Conservation (phyloP, 2,113 vertebrate species). For the Labeo rohita region DNA sequence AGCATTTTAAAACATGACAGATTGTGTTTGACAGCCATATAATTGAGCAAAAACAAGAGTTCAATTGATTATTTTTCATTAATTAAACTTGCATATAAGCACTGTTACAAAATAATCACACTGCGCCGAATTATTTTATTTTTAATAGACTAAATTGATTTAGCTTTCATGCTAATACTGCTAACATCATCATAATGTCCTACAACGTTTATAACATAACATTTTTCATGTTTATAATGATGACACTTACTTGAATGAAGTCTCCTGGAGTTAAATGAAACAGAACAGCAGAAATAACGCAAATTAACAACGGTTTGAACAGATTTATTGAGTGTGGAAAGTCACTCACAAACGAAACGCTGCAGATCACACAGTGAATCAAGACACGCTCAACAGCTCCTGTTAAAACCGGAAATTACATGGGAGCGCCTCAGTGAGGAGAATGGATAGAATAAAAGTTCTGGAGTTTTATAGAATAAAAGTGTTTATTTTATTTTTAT, state of each 20-base stretch:
- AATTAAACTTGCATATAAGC: background rate
- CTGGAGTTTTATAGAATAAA: background rate
- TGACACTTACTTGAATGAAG: conserved; percentile 17
- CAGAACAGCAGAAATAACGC: background rate
- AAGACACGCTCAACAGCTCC: background rate
- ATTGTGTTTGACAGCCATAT: background rate
- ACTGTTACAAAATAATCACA: background rate
- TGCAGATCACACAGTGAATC: conserved; percentile 3
- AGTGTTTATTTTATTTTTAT: background rate
- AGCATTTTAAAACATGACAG: background rate
- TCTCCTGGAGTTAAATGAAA: background rate
- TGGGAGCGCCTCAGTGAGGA: background rate
- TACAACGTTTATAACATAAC: background rate
- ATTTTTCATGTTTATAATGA: background rate
- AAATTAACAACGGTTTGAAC: background rate
- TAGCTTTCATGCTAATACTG: conserved; percentile 13
- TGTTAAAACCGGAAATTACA: background rate
- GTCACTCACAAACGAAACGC: background rate
- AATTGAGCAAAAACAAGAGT: background rate
- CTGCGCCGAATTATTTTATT: background rate
- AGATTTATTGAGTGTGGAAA: conserved; percentile 1
- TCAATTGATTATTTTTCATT: background rate
- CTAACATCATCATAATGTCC: conserved; percentile 15
- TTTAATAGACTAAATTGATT: background rate
- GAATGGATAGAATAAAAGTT: background rate